phyloP scores from a whole-genome alignment of 2,888 invertebrate species.

The Andrena camellia region DNA sequence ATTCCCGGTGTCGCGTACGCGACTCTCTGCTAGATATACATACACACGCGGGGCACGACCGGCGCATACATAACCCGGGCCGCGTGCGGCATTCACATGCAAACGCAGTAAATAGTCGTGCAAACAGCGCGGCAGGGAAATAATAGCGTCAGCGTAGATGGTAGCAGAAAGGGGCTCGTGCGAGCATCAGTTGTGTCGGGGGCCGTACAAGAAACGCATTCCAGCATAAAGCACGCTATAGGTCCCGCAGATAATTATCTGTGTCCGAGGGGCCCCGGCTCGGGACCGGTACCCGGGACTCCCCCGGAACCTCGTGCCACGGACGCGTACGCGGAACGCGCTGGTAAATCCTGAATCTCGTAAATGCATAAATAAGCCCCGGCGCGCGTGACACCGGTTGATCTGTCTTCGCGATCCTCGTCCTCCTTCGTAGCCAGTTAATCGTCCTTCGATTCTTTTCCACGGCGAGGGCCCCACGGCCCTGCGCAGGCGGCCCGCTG shows the following conservation, averaged over 20 bases:
- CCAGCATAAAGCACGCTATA: slow-evolving; percentile 79
- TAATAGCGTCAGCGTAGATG: slow-evolving; percentile 76
- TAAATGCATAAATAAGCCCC: slow-evolving; percentile 68
- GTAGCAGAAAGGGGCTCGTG: slow-evolving; percentile 71
- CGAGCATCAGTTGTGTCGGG: slow-evolving; percentile 64
- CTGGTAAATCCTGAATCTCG: slow-evolving; percentile 68
- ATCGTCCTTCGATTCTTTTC: slow-evolving; percentile 57
- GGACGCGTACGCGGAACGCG: slow-evolving; percentile 59
- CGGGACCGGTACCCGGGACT: slow-evolving; percentile 44
- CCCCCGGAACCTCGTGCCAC: slow-evolving; percentile 60
- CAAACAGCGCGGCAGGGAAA: slow-evolving; percentile 74
- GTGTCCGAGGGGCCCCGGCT: slow-evolving; percentile 58
- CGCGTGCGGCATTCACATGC: slow-evolving; percentile 73
- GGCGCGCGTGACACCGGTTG: slow-evolving; percentile 56
- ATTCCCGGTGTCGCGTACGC: slow-evolving; percentile 46
- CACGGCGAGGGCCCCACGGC: not conserved
- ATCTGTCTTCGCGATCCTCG: slow-evolving; percentile 60
- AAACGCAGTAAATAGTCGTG: slow-evolving; percentile 80
- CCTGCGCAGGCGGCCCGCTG: slow-evolving; percentile 30
- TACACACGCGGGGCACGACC: slow-evolving; percentile 6
- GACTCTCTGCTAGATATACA: slow-evolving; percentile 36
- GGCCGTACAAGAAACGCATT: slow-evolving; percentile 79
- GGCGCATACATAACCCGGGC: slow-evolving; percentile 22
- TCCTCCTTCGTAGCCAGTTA: slow-evolving; percentile 52
- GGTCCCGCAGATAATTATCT: slow-evolving; percentile 80